Base-by-base conservation (phyloP, 2,888 invertebrate genomes). In the Melipona beecheii region DNA sequence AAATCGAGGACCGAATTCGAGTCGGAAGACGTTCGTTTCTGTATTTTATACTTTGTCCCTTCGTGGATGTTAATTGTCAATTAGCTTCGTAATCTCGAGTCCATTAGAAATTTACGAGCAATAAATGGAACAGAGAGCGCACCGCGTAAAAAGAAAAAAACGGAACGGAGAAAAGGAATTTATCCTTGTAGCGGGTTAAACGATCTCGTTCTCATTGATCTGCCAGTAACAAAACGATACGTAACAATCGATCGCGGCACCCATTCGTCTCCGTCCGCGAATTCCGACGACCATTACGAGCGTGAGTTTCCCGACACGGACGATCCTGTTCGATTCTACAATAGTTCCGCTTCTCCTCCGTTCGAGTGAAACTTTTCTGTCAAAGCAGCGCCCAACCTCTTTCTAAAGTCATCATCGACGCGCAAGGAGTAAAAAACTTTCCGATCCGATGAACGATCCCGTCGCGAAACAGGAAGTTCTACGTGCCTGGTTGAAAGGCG, bases 381-480 rank as follows among this genome's bases (percentile, higher is more conserved):
- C 17, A 52, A 75, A 69, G 19, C 58, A 24, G 60, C 54, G 15
- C 17, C 27, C 24, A 21, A 19, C 11, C n/a, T 24, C 21, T 54
- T 31, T 49, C n/a, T 49, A 64, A 81, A 49, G 54, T 58, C 66
- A 54, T 62, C 31, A 15, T 60, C 49, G 43, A 60, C 24, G 24
- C 21, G 21, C 43, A 54, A 62, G 56, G 69, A 82, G 66, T 75
- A 52, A 83, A 81, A 27, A 80, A n/a, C 49, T 62, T 43, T 75
- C n/a, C 21, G 24, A 69, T 65, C n/a, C 60, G 43, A 19, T 3
- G 49, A 65, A 56, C 66, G 58, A 74, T 86, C 60, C 64, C 21
- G n/a, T n/a, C 52, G 58, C 68, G 43, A 49, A 76, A 74, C 52
- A 66, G 76, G 70, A 87, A 77, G 71, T 69, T 62, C 15, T 56